Evolutionary conservation across 2,888 invertebrate species (phyloP), one percentile per base, ranked within the genome.

Genomic region (Abscondita cerata): DNA sequence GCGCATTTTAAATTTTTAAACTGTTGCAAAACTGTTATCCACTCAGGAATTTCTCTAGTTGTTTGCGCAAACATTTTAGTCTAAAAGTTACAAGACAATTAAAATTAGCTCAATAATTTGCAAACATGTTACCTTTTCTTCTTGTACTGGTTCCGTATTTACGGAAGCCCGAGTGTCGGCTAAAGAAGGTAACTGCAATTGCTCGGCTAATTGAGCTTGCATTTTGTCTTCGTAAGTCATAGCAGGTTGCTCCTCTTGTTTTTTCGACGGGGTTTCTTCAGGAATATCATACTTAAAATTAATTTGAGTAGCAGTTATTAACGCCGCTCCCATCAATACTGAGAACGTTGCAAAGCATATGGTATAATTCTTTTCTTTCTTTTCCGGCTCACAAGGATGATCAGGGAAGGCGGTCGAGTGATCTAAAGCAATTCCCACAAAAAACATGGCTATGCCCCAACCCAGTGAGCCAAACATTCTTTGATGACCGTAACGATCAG

Each of bases 361-460:
- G 33, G 96, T 96, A 82, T 99, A 99, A 82, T 99, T 99, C 80
- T 97, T 95, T 81, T 99, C 98, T 77, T 92, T 89, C 62, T 87
- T 86, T 73, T 93, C 93, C 5, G 95, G 93, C 0, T 88, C 91
- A 76, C 96, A 97, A 0, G 96, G 96, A 81, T 96, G 95, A 72
- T 93, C 87, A 18, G 95, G 93, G 81, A 99, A 98, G 0, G 96
- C 91, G 15, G 96, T 96, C 59, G 97, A 96, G 80, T 98, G 96
- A 82, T 99, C 98, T 63, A 99, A 83, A 1, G 94, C 96, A 72
- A 96, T 95, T 61, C 95, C 96, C 62, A 99, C 96, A 78, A 98
- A 91, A 82, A 99, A 98, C 98, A 99, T 99, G 46, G 98, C 93
- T 71, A 98, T 83, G 20, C 96, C 98, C 98, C 98, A 99, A 44